phyloP scores from a whole-genome alignment of 1,140 invertebrate genomes.

The Callitettix versicolor region DNA sequence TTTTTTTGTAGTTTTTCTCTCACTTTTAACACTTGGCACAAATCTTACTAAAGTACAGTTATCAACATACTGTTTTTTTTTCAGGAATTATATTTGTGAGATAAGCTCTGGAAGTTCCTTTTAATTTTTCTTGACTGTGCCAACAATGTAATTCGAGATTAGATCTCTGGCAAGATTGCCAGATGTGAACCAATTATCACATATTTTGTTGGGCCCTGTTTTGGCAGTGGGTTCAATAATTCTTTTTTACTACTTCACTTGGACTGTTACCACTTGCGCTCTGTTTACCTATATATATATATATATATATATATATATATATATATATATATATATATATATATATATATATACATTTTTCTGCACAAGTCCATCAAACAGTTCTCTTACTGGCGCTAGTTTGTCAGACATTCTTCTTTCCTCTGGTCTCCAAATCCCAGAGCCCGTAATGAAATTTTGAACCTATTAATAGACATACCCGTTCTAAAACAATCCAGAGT shows the following conservation, averaged over 20 bases:
- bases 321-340: slow-evolving; percentile 24
- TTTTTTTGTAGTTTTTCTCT: no score
- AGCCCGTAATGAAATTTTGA: background rate
- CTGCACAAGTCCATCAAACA: no score
- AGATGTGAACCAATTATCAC: slow-evolving; percentile 30
- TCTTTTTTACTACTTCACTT: slow-evolving; percentile 20
- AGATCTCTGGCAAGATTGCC: slow-evolving; percentile 17
- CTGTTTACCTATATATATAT: slow-evolving; percentile 27
- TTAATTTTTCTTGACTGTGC: slow-evolving; percentile 28
- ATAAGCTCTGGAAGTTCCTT: slow-evolving; percentile 14
- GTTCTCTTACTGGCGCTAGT: slow-evolving; percentile 27
- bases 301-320: slow-evolving; percentile 26
- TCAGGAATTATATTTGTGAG: background rate
- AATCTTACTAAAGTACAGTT: slow-evolving; percentile 21
- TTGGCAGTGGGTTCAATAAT: slow-evolving; percentile 24
- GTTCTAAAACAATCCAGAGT: slow-evolving; percentile 9
- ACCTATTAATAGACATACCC: background rate
- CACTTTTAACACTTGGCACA: no score
- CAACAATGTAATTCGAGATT: slow-evolving; percentile 19
- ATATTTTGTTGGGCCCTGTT: slow-evolving; percentile 28
- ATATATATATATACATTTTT: slow-evolving; percentile 35
- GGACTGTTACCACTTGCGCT: slow-evolving; percentile 26
- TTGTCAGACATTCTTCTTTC: slow-evolving; percentile 27
- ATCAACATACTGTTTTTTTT: slow-evolving; percentile 13
- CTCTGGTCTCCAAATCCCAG: slow-evolving; percentile 28